A percentile compares a stretch with the other conserved stretches of the same genome.
These are phyloP conservation scores for Teinopalpus imperialis DNA, from an alignment of 2,888 invertebrate species.

Conservation along the genomic window DNA sequence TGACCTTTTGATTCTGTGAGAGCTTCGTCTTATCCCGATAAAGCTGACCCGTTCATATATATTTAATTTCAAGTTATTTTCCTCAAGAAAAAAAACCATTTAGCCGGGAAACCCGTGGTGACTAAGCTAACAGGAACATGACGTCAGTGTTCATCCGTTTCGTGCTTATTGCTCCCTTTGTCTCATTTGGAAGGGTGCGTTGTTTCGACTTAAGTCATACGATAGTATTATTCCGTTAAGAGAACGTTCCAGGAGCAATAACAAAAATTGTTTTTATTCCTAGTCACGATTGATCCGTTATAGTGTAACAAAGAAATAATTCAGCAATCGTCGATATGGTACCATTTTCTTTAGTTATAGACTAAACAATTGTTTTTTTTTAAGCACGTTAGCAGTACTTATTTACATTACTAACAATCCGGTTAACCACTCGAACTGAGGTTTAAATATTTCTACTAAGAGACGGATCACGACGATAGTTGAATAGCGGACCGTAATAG, in stretches of 20 bases:
- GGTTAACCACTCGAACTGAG: too few species aligned
- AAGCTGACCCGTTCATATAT: too few species aligned
- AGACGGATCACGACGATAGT: too few species aligned
- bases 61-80: too few species aligned
- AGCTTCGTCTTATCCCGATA: too few species aligned
- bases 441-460: too few species aligned
- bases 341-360: neutral
- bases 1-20: too few species aligned
- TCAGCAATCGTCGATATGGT: neutral
- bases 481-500: too few species aligned
- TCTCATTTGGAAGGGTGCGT: neutral
- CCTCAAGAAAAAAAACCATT: too few species aligned
- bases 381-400: too few species aligned
- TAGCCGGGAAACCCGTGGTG: slow-evolving; percentile 5
- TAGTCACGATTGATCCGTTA: slow-evolving; percentile 7
- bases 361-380: neutral
- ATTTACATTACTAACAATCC: too few species aligned
- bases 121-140: slow-evolving; percentile 4
- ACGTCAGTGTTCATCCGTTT: neutral
- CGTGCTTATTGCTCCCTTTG: neutral
- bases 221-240: neutral
- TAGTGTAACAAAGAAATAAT: neutral
- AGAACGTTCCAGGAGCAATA: slow-evolving; percentile 11
- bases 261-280: slow-evolving; percentile 10
- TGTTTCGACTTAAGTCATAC: slow-evolving; percentile 5